phyloP scores from a whole-genome alignment of 2,113 vertebrate species.

The Tachysurus fulvidraco region DNA sequence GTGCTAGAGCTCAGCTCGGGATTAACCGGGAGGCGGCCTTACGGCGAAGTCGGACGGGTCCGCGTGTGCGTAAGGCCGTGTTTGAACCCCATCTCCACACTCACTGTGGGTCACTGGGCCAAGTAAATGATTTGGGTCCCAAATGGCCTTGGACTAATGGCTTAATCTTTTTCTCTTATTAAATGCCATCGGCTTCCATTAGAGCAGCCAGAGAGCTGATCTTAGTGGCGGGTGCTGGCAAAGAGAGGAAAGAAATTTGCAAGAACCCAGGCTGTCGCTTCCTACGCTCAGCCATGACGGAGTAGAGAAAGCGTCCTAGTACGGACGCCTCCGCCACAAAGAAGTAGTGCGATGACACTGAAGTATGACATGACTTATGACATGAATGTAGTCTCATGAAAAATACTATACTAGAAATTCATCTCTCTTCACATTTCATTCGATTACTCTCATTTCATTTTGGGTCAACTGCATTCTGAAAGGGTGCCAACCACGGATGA shows the following conservation, averaged over 20 bases:
- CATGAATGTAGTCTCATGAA: neutral
- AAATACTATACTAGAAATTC: conserved; percentile 7
- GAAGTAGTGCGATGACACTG: neutral
- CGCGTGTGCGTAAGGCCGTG: neutral
- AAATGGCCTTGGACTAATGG: conserved; percentile 56
- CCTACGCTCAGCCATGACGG: conserved; percentile 39
- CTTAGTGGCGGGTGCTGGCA: conserved; percentile 39
- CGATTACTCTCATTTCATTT: neutral
- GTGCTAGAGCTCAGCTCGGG: too few species aligned
- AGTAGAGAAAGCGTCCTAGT: conserved; percentile 20
- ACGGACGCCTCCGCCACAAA: neutral
- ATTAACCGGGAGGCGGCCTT: neutral
- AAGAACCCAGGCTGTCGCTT: conserved; percentile 43
- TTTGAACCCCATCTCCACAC: conserved; percentile 42
- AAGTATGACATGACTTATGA: neutral
- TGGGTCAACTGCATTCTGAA: conserved; percentile 39
- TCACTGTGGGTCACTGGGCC: conserved; percentile 60
- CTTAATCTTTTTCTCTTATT: conserved; percentile 61
- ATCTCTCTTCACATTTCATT: neutral
- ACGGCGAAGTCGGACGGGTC: neutral
- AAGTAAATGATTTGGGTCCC: conserved; percentile 60
- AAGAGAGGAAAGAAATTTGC: conserved; percentile 45
- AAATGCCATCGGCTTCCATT: conserved; percentile 60
- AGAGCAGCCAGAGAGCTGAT: conserved; percentile 48
- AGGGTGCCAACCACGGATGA: conserved; percentile 30